Evolutionary conservation across 92 coral and sea anemone genomes (phyloP), one percentile per base, ranked within the genome.

Genomic region (Actinostola sp.): DNA sequence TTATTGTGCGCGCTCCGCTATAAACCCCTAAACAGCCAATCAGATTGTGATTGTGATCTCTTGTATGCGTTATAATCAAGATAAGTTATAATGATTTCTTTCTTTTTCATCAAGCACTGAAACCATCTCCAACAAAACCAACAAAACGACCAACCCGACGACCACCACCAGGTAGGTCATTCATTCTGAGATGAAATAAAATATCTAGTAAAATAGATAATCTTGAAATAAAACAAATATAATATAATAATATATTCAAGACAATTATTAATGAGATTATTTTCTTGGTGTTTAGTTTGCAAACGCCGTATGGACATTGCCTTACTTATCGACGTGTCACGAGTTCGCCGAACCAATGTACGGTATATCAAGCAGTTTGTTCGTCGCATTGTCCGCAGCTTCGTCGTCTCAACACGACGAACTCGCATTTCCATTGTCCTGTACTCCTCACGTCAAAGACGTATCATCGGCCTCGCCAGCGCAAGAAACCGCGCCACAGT

Each of bases 341-440:
- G 36, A 23, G 25, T 36, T 36, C 42, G 62, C 42, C 66, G 77
- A 7, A 70, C 67, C 35, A 67, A 77, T 32, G 50, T 77, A 61
- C 84, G 50, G 27, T 72, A 43, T 49, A 68, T 84, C 52, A 35
- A 55, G 36, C 52, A 67, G 41, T 89, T 89, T 76, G 85, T 89
- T 0, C 60, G 76, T 25, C 75, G 84, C 48, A 61, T 85, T 1
- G 73, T 93, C 31, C 71, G 76, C 23, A 79, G 71, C n/a, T 89
- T 93, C 56, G 70, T 79, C 3, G 64, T 83, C 63, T 80, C 87
- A 1, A 71, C 88, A 44, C 72, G 84, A 13, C 66, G 75, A 1
- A 78, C 94, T 8, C 96, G 94, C 16, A 72, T 93, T 30, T 93
- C 82, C 0, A 77, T 84, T 10, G 41, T 88, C 9, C 65, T 90